Conservation (phyloP, 2,888 invertebrate species). For the Lasioglossum leucozonium region DNA sequence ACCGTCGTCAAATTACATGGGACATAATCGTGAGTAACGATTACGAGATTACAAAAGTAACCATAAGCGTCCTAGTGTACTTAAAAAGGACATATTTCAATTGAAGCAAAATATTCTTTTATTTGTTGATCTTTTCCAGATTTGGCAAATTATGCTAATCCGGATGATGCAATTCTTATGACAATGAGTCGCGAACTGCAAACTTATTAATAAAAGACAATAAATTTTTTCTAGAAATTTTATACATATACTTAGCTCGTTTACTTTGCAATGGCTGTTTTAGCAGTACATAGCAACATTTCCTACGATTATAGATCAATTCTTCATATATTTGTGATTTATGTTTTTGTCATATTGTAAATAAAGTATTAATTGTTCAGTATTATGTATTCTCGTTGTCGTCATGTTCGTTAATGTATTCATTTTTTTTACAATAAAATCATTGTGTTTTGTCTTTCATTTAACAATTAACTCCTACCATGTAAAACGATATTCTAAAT, state of each 20-base stretch:
- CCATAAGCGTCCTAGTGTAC: conserved; percentile 11
- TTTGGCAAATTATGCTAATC: conserved; percentile 87
- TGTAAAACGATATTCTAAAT: not conserved
- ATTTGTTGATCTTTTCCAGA: conserved; percentile 78
- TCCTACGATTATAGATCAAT: conserved; percentile 16
- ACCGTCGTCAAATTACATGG: conserved; percentile 78
- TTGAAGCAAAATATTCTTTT: conserved; percentile 25
- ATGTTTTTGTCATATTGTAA: conserved; percentile 16
- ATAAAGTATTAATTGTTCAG: conserved; percentile 58
- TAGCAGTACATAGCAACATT: conserved; percentile 31
- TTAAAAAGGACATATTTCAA: conserved; percentile 16
- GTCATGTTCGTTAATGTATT: conserved; percentile 59
- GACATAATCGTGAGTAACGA: conserved; percentile 82
- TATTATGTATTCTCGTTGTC: conserved; percentile 59
- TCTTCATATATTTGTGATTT: conserved; percentile 31
- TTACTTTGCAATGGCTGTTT: conserved; percentile 17
- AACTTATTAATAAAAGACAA: conserved; percentile 76
- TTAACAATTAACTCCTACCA: not conserved
- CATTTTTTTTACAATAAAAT: conserved; percentile 34
- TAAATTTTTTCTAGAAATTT: conserved; percentile 33
- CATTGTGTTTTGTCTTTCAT: conserved; percentile 15
- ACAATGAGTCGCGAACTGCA: conserved; percentile 83
- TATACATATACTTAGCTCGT: conserved; percentile 16
- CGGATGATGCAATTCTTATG: conserved; percentile 89
- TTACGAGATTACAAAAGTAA: conserved; percentile 55